Conservation (phyloP, 2,797 vertebrate genomes). For the Sebastiscus albofasciatus region DNA sequence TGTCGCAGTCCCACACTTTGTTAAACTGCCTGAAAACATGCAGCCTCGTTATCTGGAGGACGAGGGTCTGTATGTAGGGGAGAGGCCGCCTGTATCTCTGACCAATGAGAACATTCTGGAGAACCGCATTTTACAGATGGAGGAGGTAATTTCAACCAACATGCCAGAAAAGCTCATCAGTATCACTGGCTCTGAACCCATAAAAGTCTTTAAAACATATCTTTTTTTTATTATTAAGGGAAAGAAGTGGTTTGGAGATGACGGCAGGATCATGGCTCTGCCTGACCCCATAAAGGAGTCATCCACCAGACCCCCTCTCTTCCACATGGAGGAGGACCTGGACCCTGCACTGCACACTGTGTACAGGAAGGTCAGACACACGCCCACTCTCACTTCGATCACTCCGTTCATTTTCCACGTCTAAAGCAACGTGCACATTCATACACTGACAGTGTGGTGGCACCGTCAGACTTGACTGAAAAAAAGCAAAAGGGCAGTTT, state of each 20-base stretch:
- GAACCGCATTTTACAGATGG: conserved; percentile 90
- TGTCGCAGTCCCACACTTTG: conserved; percentile 84
- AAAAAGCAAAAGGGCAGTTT: conserved; percentile 22
- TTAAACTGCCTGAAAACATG: conserved; percentile 90
- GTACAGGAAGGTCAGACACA: conserved; percentile 87
- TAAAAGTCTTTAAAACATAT: not conserved
- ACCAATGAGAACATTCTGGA: conserved; percentile 92
- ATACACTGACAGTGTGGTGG: not conserved
- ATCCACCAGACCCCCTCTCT: conserved; percentile 86
- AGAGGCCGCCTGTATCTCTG: conserved; percentile 85
- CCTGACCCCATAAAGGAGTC: conserved; percentile 92
- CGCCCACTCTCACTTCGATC: not conserved
- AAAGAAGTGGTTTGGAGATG: conserved; percentile 94
- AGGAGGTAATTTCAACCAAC: conserved; percentile 80
- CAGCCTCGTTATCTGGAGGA: conserved; percentile 93
- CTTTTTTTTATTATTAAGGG: conserved; percentile 70
- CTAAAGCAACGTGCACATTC: not conserved
- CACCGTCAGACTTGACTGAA: not conserved
- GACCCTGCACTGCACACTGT: conserved; percentile 87
- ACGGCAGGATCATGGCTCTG: conserved; percentile 91
- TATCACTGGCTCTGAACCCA: not conserved
- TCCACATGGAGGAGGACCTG: conserved; percentile 82
- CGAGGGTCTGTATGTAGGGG: conserved; percentile 94
- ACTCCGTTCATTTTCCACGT: not conserved
- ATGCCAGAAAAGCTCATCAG: not conserved